Evolutionary conservation across 2,888 invertebrate genomes (phyloP).

Genomic region (Rhingia campestris): DNA sequence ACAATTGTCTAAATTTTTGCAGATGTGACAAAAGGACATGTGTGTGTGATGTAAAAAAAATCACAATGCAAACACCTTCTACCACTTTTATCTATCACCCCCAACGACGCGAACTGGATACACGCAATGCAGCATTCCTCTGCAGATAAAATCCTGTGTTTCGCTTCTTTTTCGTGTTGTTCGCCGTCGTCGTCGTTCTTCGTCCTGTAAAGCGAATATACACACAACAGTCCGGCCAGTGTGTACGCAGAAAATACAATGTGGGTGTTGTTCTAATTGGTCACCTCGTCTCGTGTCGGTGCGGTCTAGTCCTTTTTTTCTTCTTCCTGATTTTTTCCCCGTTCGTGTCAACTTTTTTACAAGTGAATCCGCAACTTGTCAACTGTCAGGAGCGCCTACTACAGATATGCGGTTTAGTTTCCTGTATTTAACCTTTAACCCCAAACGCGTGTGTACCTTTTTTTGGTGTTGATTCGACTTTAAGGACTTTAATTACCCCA

Average conservation of each 20-base stretch:
- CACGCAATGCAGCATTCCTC: constrained; percentile 76
- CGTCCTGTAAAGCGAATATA: constrained; percentile 52
- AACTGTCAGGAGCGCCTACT: constrained; percentile 13
- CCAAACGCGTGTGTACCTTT: constrained; percentile 38
- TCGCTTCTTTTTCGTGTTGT: constrained; percentile 46
- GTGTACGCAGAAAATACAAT: constrained; percentile 51
- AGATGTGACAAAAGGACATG: constrained; percentile 29
- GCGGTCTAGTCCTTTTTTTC: constrained; percentile 21
- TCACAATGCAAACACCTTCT: constrained; percentile 55
- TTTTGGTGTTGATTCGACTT: neutral
- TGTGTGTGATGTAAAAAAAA: constrained; percentile 37
- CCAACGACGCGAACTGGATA: constrained; percentile 57
- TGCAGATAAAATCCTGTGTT: constrained; percentile 75
- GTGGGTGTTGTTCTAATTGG: constrained; percentile 70
- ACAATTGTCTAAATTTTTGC: neutral
- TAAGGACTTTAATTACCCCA: constrained; percentile 42
- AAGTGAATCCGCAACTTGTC: constrained; percentile 23
- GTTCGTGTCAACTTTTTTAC: constrained; percentile 12
- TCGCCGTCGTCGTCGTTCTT: constrained; percentile 33
- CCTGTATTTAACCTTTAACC: constrained; percentile 9
- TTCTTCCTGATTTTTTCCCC: constrained; percentile 12
- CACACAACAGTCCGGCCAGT: constrained; percentile 29
- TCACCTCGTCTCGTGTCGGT: constrained; percentile 31
- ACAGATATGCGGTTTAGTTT: constrained; percentile 6
- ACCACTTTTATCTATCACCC: constrained; percentile 21